Evolutionary conservation across 2,797 vertebrate genomes (phyloP).

Genomic region (Sebastes flavidus): DNA sequence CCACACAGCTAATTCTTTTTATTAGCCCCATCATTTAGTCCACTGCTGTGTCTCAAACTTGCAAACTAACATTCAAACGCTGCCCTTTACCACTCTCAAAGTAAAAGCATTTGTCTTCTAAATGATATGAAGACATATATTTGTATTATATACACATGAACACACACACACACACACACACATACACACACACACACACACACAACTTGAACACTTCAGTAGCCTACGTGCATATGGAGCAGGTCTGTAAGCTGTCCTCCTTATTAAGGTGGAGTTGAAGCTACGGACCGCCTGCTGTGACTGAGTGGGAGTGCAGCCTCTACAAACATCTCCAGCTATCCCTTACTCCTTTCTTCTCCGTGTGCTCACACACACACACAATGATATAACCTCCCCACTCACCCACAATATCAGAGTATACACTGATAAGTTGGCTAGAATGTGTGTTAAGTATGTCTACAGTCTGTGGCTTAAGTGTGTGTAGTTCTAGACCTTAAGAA

Average conservation of each 20-base stretch:
- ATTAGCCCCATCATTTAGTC: neutral
- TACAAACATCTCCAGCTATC: constrained; percentile 33
- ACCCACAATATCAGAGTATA: neutral
- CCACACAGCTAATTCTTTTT: constrained; percentile 15
- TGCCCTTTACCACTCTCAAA: neutral
- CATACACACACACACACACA: neutral
- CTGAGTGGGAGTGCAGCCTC: constrained; percentile 31
- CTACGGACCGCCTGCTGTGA: constrained; percentile 45
- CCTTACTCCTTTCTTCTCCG: constrained; percentile 37
- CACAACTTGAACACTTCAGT: neutral
- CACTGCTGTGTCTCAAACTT: neutral
- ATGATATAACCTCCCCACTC: no score
- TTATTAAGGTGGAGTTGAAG: constrained; percentile 37
- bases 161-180: neutral
- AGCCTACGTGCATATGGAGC: constrained; percentile 9
- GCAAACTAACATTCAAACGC: neutral
- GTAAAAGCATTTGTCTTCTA: neutral
- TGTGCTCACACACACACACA: neutral
- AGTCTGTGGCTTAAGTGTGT: neutral
- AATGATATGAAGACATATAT: neutral
- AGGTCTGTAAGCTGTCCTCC: constrained; percentile 14
- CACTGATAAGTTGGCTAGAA: neutral
- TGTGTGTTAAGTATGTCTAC: neutral
- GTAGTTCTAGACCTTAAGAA: neutral
- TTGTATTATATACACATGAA: neutral